Evolutionary conservation across 2,888 invertebrate genomes (phyloP), one percentile per base, ranked within the genome.

Genomic region (Anaspis maculata): DNA sequence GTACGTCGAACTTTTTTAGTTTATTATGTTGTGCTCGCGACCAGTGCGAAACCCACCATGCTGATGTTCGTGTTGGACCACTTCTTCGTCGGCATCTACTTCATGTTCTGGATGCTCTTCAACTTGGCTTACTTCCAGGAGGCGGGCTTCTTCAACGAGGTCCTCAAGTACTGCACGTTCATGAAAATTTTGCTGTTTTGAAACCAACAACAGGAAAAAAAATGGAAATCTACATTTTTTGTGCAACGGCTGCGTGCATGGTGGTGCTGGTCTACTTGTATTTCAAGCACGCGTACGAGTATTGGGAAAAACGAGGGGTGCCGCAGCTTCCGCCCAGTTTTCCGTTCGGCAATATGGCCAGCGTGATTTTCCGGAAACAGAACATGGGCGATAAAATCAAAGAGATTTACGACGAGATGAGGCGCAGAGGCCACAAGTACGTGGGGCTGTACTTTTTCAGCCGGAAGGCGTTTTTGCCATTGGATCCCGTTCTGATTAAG

Each of bases 371-470:
- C 28, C 64, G 72, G 15, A 67, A 71, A 45, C 64, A 68, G 19
- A 74, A 76, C 38, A 73, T 82, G 54, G 77, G 77, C 14, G 70
- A 77, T 45, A 73, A 72, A 10, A 70, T 78, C 30, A 68, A 68
- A 36, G 73, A 78, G 45, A 66, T 73, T 25, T 80, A 80, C 48
- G 57, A 64, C n/a, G 57, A 62, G 27, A 70, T 70, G 49, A 72
- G 70, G 48, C 19, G 39, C 4, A 45, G 51, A 28, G 59, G 59
- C 3, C 43, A 54, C 31, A 62, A 60, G 39, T 63, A 66, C 41
- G 62, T 76, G 3, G 81, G 81, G 1, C 62, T 80, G 52, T 81
- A 79, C 51, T 70, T 76, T 39, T 71, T 79, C 39, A 69, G 72
- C 37, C 66, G 72, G 22, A 78, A 77, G 2, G 72, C 73, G n/a